Percentiles rank a stretch among this genome's conserved stretches.
Conservation (phyloP, 2,888 invertebrate genomes). For the Agrochola macilenta region DNA sequence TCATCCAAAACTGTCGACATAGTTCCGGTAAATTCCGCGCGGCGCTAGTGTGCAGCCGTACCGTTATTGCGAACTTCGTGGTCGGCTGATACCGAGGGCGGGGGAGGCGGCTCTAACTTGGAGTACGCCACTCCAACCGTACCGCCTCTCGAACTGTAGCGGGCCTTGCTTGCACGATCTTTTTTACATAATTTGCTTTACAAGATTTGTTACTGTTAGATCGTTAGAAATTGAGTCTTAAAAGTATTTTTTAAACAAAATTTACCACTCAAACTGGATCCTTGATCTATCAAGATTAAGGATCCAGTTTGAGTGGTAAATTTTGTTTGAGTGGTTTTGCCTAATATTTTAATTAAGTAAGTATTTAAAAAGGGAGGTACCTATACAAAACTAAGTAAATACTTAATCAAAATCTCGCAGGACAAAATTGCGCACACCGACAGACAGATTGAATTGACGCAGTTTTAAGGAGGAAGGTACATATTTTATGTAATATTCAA, state of each 20-base stretch:
- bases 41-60: constrained; percentile 70
- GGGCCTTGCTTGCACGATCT: constrained; percentile 2
- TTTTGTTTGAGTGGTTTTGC: too few relatives aligned
- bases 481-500: neutral
- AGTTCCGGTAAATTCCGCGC: constrained; percentile 62
- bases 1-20: constrained; percentile 20
- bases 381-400: neutral
- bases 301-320: too few relatives aligned
- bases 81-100: constrained; percentile 59
- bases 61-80: constrained; percentile 73
- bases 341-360: neutral
- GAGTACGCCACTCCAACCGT: constrained; percentile 59
- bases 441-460: neutral
- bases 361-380: too few relatives aligned
- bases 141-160: constrained; percentile 46
- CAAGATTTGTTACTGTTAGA: constrained; percentile 17
- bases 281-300: neutral
- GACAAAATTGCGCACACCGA: neutral
- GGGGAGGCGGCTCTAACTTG: constrained; percentile 75
- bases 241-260: neutral
- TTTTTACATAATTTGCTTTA: constrained; percentile 42
- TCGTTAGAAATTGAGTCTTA: neutral
- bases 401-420: neutral
- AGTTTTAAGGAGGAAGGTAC: neutral
- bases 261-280: neutral